These are phyloP conservation scores for Sitta carolinensis DNA, from an alignment of 2,797 vertebrate genomes.

Conservation along the genomic window DNA sequence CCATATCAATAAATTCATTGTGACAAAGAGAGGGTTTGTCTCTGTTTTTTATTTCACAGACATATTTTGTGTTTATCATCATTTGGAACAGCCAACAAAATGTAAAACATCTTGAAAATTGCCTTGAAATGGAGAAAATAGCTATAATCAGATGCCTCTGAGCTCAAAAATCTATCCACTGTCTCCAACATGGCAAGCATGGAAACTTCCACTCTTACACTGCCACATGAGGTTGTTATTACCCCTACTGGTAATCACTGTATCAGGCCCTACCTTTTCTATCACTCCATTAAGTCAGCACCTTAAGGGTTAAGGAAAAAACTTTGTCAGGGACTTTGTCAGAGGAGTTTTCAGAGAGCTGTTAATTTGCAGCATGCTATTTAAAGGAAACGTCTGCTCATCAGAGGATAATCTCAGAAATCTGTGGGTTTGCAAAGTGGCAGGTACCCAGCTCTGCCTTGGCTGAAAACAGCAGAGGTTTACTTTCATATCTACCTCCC, in stretches of 20 bases:
- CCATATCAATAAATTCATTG: neutral
- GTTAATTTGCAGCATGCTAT: slow-evolving; percentile 25
- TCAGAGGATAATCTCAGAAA: slow-evolving; percentile 53
- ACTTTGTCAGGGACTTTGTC: neutral
- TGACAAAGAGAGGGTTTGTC: neutral
- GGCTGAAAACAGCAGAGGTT: slow-evolving; percentile 36
- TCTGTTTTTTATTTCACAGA: neutral
- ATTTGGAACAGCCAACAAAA: neutral
- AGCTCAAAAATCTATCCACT: neutral
- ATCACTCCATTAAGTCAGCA: neutral
- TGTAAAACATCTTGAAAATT: neutral
- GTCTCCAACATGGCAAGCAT: neutral
- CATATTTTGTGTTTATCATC: neutral
- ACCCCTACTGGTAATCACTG: neutral
- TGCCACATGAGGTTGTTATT: neutral
- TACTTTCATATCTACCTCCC: slow-evolving; percentile 38
- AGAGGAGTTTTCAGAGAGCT: slow-evolving; percentile 9
- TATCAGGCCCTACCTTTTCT: neutral
- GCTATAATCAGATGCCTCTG: neutral
- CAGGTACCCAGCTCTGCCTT: slow-evolving; percentile 44
- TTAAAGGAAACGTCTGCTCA: slow-evolving; percentile 51
- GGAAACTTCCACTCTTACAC: neutral
- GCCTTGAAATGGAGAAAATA: neutral
- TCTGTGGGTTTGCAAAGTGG: slow-evolving; percentile 56
- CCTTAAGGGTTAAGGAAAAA: neutral